A percentile compares a stretch with the other conserved stretches of the same genome.
Conservation (phyloP, 2,113 vertebrate species). For the Trogon surrucura region DNA sequence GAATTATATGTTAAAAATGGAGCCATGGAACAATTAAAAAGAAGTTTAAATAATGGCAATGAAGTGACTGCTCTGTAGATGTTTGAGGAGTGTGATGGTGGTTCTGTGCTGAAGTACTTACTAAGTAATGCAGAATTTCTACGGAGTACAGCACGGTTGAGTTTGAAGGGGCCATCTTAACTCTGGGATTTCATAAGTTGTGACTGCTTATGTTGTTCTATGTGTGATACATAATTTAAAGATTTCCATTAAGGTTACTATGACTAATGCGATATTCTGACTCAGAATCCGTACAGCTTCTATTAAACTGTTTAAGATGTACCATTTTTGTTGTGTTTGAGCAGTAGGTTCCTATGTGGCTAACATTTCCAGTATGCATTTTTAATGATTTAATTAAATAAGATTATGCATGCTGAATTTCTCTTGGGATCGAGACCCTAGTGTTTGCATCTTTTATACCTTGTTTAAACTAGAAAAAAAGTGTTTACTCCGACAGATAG, state of each 20-base stretch:
- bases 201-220: neutral
- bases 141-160: neutral
- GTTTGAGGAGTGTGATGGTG: neutral
- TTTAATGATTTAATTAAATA: slow-evolving; percentile 22
- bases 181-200: neutral
- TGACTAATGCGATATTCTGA: neutral
- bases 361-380: neutral
- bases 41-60: neutral
- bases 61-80: neutral
- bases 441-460: neutral
- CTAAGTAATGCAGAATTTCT: neutral
- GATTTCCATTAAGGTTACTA: slow-evolving; percentile 3
- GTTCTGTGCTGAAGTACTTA: neutral
- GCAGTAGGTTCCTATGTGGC: neutral
- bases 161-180: neutral
- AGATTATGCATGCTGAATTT: neutral
- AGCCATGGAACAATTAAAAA: neutral
- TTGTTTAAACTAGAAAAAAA: neutral
- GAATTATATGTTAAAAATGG: neutral
- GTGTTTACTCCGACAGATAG: neutral
- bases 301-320: neutral
- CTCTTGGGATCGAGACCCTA: neutral
- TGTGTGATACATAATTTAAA: slow-evolving; percentile 32
- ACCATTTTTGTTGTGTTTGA: slow-evolving; percentile 13
- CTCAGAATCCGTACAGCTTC: neutral